Evolutionary conservation across 2,888 invertebrate species (phyloP), one percentile per base, ranked within the genome.

Genomic region (Micoletzkya japonica): DNA sequence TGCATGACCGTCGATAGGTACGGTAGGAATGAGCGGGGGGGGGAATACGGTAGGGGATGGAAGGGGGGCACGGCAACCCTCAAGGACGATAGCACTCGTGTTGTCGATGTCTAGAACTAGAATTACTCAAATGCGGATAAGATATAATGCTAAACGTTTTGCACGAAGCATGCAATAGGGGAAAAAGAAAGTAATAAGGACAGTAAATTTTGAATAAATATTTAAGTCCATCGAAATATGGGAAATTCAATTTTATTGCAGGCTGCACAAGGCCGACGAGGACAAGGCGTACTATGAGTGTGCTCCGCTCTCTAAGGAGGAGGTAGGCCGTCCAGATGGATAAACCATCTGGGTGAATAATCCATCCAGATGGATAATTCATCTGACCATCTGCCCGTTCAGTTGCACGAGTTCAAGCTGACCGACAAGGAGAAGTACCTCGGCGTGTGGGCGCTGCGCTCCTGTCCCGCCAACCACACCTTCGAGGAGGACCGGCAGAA

Each of bases 281-380:
- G 73, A 73, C 14, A 72, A 76, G 17, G 72, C 74, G 34, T 80
- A 74, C 50, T 80, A 74, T 66, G 83, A 83, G 70, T 83, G 83
- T 72, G 78, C 83, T 0, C 79, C 83, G n/a, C 64, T 83, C 10
- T 76, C 76, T 26, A 78, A 81, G 61, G 80, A 82, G 52, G 83
- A 83, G 73, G 76, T 77, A 50, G 4, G 26, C 0, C 32, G n/a
- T 30, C 24, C 14, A n/a, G n/a, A n/a, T n/a, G n/a, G 14, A 44
- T 14, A 44, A 14, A 44, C 50, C n/a, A n/a, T n/a, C n/a, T n/a
- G n/a, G n/a, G n/a, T 20, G 6, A 30, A 37, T 50, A 7, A 17
- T 44, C 7, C 6, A n/a, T 59, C 26, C n/a, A 37, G 6, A 3
- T 3, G 59, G 26, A 3, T 59, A 2, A 32, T 49, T 49, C 20